A percentile compares a stretch with the other conserved stretches of the same genome.
Conservation (phyloP, 2,888 invertebrate genomes). For the Rhopalosiphum nymphaeae region DNA sequence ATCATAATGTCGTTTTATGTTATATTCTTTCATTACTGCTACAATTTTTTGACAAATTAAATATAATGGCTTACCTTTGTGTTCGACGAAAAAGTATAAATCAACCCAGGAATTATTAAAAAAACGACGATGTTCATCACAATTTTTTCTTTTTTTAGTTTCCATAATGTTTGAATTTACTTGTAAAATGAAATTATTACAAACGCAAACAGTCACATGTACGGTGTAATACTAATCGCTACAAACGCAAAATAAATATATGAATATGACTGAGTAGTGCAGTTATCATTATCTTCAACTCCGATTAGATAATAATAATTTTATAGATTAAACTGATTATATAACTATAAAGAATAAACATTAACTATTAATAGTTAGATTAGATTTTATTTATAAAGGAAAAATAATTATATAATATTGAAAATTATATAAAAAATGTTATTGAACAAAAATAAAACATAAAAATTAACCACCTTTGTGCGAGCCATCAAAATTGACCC, state of each 20-base stretch:
- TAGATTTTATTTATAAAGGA: not conserved
- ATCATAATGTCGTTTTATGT: conserved; percentile 66
- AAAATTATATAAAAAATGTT: not conserved
- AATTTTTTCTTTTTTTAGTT: conserved; percentile 24
- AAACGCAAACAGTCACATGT: not conserved
- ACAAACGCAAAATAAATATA: no score
- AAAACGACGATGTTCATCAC: conserved; percentile 14
- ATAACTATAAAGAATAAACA: not conserved
- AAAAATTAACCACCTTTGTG: no score
- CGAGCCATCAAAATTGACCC: no score
- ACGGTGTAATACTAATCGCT: no score
- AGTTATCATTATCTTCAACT: no score
- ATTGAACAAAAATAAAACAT: no score
- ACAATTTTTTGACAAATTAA: conserved; percentile 66
- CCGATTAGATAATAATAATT: not conserved
- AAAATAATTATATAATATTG: not conserved
- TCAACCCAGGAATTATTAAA: conserved; percentile 31
- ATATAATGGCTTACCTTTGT: conserved; percentile 55
- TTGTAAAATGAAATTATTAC: conserved; percentile 32
- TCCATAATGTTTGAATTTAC: conserved; percentile 37
- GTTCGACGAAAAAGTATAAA: not conserved
- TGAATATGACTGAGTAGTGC: no score
- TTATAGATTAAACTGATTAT: not conserved
- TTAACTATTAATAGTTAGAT: not conserved
- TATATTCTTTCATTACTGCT: conserved; percentile 66